phyloP scores from a whole-genome alignment of 2,113 vertebrate species.

The Arothron firmamentum region DNA sequence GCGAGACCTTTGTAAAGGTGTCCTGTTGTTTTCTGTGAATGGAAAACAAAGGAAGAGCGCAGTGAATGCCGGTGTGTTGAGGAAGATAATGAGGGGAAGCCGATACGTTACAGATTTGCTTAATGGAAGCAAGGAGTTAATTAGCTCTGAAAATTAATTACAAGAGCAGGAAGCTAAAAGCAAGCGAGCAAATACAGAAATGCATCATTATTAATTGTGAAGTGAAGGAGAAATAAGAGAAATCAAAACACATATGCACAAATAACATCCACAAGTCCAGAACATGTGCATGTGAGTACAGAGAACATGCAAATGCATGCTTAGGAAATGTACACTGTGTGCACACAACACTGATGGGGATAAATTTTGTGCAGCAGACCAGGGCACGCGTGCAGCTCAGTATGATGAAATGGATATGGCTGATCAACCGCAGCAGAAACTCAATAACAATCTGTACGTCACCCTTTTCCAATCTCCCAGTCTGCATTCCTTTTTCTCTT shows the following conservation, averaged over 20 bases:
- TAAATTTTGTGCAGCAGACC: slow-evolving; percentile 30
- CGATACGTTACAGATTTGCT: background rate
- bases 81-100: background rate
- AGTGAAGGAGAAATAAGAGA: slow-evolving; percentile 2
- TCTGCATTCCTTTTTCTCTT: slow-evolving; percentile 27
- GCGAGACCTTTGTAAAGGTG: slow-evolving; percentile 82
- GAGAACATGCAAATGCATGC: slow-evolving; percentile 20
- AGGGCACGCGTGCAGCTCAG: slow-evolving; percentile 31
- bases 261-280: background rate
- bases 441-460: slow-evolving; percentile 41
- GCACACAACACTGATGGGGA: slow-evolving; percentile 40
- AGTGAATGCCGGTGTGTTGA: background rate
- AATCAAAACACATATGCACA: slow-evolving; percentile 9
- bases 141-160: slow-evolving; percentile 4
- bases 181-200: slow-evolving; percentile 4
- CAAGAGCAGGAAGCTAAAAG: background rate
- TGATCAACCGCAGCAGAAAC: slow-evolving; percentile 57
- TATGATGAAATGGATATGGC: slow-evolving; percentile 60
- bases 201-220: slow-evolving; percentile 2
- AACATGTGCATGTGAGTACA: slow-evolving; percentile 6
- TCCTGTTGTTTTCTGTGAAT: slow-evolving; percentile 87
- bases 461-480: slow-evolving; percentile 48
- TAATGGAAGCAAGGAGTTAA: slow-evolving; percentile 26
- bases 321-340: background rate
- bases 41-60: slow-evolving; percentile 32